Conservation (phyloP, 30 jellyfish, hydroid and myxozoan species). For the Turritopsis dohrnii region DNA sequence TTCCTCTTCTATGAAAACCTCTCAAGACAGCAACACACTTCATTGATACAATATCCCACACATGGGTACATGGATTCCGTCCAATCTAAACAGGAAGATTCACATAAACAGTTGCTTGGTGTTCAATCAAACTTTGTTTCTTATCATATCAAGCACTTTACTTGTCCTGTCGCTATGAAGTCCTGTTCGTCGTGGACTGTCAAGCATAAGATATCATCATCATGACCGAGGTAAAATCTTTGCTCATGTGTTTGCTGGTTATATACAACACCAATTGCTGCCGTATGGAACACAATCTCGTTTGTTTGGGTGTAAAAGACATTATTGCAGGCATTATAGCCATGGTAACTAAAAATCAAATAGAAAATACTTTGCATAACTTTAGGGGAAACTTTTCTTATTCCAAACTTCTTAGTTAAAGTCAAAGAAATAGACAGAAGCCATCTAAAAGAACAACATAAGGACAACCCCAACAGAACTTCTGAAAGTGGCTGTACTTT, state of each 20-base stretch:
- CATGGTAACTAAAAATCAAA: constrained; percentile 68
- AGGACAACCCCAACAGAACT: too few relatives aligned
- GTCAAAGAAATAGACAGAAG: not conserved
- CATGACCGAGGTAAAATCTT: constrained; percentile 88
- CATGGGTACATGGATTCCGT: constrained; percentile 82
- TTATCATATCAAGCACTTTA: not conserved
- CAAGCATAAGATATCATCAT: constrained; percentile 86
- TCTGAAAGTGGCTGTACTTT: too few relatives aligned
- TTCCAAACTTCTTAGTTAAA: not conserved
- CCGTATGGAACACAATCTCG: constrained; percentile 96
- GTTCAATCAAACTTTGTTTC: not conserved
- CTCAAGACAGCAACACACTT: constrained; percentile 63
- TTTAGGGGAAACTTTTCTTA: too few relatives aligned
- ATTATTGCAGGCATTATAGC: constrained; percentile 95
- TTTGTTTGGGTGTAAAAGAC: constrained; percentile 88
- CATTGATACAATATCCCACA: constrained; percentile 89
- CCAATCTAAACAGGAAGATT: constrained; percentile 52
- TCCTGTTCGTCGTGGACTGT: constrained; percentile 90
- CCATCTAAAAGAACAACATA: not conserved
- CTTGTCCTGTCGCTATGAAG: constrained; percentile 96
- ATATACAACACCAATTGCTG: constrained; percentile 86
- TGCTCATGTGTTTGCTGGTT: constrained; percentile 92
- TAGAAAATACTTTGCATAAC: not conserved
- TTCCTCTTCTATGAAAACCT: constrained; percentile 94
- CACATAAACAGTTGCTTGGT: too few relatives aligned